These are phyloP conservation scores for Rhodinocichla rosea DNA, from an alignment of 2,113 vertebrate species.

Conservation along the genomic window DNA sequence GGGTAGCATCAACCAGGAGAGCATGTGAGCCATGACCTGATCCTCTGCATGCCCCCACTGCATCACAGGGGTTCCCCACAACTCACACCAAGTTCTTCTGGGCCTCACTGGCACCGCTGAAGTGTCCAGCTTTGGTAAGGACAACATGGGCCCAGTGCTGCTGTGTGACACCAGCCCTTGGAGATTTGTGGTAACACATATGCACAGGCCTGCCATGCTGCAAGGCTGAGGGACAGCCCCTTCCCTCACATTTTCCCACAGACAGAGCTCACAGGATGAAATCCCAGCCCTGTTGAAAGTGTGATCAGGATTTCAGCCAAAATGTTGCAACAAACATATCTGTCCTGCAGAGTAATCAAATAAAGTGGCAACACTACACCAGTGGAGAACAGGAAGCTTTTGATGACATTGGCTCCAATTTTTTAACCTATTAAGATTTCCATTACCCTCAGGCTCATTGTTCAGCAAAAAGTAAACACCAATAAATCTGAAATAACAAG, in stretches of 20 bases:
- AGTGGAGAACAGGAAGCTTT: conserved; percentile 41
- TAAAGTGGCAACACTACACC: neutral
- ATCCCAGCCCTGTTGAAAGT: neutral
- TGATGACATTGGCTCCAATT: conserved; percentile 13
- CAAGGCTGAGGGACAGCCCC: neutral
- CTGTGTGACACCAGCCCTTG: accelerated
- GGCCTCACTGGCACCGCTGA: neutral
- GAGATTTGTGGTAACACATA: neutral
- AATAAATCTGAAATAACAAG: conserved; percentile 55
- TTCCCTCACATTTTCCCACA: neutral
- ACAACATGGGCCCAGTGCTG: neutral
- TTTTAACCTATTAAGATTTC: conserved; percentile 45
- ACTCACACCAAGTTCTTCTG: neutral
- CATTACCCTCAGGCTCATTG: conserved; percentile 32
- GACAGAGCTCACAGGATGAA: neutral
- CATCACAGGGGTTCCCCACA: neutral
- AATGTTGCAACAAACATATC: conserved; percentile 23
- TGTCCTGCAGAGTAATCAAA: conserved; percentile 26
- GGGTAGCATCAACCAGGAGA: neutral
- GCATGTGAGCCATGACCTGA: neutral
- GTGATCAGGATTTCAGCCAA: neutral
- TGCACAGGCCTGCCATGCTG: neutral
- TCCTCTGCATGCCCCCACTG: neutral
- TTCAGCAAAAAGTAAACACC: conserved; percentile 27
- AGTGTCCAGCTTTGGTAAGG: neutral